Evolutionary conservation across 2,888 invertebrate genomes (phyloP).

Genomic region (Tenthredo distinguenda): DNA sequence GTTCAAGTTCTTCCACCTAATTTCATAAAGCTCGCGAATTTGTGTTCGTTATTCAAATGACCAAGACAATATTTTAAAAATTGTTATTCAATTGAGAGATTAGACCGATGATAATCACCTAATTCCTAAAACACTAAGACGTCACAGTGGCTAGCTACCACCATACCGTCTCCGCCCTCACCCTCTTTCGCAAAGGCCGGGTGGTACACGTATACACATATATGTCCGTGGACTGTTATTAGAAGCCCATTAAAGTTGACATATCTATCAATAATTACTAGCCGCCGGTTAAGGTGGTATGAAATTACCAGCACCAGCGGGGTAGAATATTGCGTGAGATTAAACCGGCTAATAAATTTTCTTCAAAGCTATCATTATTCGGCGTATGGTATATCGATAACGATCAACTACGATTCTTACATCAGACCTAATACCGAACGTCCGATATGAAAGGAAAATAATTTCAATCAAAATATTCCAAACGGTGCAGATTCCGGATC

Average conservation of each 20-base stretch:
- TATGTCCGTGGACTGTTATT: constrained; percentile 38
- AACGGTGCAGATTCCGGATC: not conserved
- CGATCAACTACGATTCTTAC: constrained; percentile 3
- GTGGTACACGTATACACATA: not conserved
- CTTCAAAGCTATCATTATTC: constrained; percentile 3
- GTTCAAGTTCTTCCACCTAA: not conserved
- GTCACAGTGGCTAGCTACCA: not conserved
- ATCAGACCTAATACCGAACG: not conserved
- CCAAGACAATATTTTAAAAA: not conserved
- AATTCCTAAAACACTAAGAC: not conserved
- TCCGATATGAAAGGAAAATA: not conserved
- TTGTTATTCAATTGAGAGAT: not conserved
- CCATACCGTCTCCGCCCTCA: not conserved
- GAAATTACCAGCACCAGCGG: constrained; percentile 18
- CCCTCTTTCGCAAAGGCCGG: not conserved
- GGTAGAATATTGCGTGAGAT: constrained; percentile 35
- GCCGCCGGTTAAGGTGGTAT: not conserved
- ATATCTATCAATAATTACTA: constrained; percentile 48
- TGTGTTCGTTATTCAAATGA: not conserved
- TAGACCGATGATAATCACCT: not conserved
- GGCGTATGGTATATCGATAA: not conserved
- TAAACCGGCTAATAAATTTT: constrained; percentile 34
- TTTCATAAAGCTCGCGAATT: not conserved
- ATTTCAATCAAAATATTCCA: not conserved
- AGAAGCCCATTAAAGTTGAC: constrained; percentile 52